Evolutionary conservation across 1,140 invertebrate genomes (phyloP).

Genomic region (Drosophila parvula): DNA sequence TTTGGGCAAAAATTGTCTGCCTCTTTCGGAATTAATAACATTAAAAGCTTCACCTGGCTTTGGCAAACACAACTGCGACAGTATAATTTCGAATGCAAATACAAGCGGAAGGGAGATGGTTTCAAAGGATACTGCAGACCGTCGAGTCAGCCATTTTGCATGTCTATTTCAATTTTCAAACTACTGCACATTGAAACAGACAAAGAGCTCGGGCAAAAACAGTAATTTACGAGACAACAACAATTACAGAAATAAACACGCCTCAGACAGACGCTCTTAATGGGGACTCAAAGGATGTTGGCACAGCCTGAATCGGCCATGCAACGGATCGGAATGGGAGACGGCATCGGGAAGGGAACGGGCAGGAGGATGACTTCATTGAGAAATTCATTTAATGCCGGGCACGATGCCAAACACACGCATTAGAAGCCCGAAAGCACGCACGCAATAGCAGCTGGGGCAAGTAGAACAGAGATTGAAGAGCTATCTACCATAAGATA

Average conservation of each 20-base stretch:
- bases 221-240: constrained; percentile 64
- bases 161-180: constrained; percentile 45
- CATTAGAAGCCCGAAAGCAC: constrained; percentile 40
- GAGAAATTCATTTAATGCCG: constrained; percentile 60
- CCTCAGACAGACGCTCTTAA: constrained; percentile 38
- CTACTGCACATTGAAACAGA: constrained; percentile 26
- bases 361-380: constrained; percentile 54
- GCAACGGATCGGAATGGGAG: neutral
- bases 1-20: constrained; percentile 12
- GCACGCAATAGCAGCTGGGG: constrained; percentile 17
- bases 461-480: neutral
- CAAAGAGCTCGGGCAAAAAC: constrained; percentile 31
- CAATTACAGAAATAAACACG: constrained; percentile 60
- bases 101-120: constrained; percentile 17
- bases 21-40: constrained; percentile 45
- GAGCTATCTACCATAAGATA: constrained; percentile 1
- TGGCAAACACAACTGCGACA: constrained; percentile 32
- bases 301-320: neutral
- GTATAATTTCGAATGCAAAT: constrained; percentile 54
- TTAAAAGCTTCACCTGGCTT: constrained; percentile 44
- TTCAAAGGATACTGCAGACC: constrained; percentile 7
- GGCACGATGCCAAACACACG: constrained; percentile 52
- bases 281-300: constrained; percentile 46
- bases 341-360: neutral
- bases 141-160: constrained; percentile 47